These are phyloP conservation scores for Paelopatides confundens DNA, from an alignment of 53 echinoderm and acorn worm species.

Conservation along the genomic window DNA sequence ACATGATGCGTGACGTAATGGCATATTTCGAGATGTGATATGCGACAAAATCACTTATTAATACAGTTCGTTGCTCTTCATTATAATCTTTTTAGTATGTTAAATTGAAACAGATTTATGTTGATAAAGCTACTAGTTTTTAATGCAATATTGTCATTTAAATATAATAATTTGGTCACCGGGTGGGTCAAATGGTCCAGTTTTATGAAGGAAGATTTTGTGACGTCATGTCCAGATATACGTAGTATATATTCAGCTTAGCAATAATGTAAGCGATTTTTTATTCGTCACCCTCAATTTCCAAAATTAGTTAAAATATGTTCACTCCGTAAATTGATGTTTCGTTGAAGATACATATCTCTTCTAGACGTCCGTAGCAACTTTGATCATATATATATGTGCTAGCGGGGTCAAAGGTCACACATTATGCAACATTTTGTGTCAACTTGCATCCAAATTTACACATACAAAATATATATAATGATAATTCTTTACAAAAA, in stretches of 20 bases:
- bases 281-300: background rate
- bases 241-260: too few relatives aligned
- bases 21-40: background rate
- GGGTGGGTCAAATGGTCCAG: too few relatives aligned
- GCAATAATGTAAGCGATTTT: background rate
- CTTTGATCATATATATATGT: background rate
- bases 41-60: background rate
- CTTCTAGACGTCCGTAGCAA: conserved; percentile 3
- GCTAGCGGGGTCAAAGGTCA: background rate
- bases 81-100: background rate
- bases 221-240: too few relatives aligned
- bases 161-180: too few relatives aligned
- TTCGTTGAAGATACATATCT: background rate
- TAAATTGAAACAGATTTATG: background rate
- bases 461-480: too few relatives aligned
- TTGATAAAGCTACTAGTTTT: too few relatives aligned
- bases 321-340: background rate
- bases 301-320: background rate
- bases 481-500: too few relatives aligned
- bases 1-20: conserved; percentile 16
- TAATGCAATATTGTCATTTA: too few relatives aligned
- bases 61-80: background rate
- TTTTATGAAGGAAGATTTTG: too few relatives aligned
- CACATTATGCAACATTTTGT: background rate
- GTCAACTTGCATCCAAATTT: too few relatives aligned